A percentile compares a stretch with the other conserved stretches of the same genome.
These are phyloP conservation scores for Chaetogeoica ovagalla DNA, from an alignment of 2,888 invertebrate genomes.

Conservation along the genomic window DNA sequence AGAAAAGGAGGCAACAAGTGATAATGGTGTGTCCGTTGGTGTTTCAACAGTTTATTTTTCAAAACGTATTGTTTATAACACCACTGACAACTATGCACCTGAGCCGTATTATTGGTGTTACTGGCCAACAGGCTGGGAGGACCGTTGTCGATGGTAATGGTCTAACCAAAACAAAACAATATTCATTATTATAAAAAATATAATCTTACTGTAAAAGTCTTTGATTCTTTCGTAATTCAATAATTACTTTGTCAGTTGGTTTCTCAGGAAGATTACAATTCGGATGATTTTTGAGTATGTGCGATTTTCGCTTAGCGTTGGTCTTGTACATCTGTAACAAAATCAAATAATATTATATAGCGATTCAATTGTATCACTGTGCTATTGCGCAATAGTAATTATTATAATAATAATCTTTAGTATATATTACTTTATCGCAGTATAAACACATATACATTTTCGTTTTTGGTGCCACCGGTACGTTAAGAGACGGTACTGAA, in stretches of 20 bases:
- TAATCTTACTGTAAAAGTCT: too few species aligned
- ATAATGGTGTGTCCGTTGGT: constrained; percentile 69
- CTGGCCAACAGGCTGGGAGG: constrained; percentile 74
- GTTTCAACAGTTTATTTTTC: constrained; percentile 70
- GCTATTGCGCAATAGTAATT: not conserved
- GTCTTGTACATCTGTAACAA: constrained; percentile 71
- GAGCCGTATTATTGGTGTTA: constrained; percentile 63
- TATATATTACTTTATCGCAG: constrained; percentile 69
- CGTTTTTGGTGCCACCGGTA: constrained; percentile 76
- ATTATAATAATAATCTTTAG: not conserved
- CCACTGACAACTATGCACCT: constrained; percentile 69
- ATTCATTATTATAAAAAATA: too few species aligned
- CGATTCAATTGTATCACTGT: not conserved
- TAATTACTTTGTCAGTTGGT: constrained; percentile 49
- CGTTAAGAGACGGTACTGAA: constrained; percentile 72
- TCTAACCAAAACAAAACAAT: not conserved
- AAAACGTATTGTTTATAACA: constrained; percentile 88
- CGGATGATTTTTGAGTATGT: constrained; percentile 81
- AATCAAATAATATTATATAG: not conserved
- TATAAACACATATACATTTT: constrained; percentile 82
- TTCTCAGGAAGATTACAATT: constrained; percentile 68
- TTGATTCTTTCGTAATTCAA: not conserved
- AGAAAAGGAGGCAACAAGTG: constrained; percentile 55
- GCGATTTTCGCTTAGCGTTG: constrained; percentile 80
- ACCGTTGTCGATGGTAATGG: constrained; percentile 60